These are phyloP conservation scores for Ceyx erithaca DNA, from an alignment of 2,797 vertebrate genomes.

Conservation along the genomic window DNA sequence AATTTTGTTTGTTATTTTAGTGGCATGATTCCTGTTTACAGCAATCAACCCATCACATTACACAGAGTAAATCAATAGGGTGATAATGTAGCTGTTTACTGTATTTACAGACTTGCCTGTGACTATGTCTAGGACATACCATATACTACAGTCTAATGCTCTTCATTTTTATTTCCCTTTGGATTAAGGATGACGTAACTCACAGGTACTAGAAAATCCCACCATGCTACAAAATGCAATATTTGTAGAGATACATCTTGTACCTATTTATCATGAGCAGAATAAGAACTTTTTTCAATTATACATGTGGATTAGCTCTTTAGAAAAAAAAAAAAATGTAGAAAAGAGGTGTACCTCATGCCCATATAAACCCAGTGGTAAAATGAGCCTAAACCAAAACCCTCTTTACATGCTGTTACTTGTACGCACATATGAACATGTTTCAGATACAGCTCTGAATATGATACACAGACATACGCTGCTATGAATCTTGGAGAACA, in stretches of 20 bases:
- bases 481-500: slow-evolving; percentile 19
- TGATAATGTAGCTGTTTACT: slow-evolving; percentile 65
- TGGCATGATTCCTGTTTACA: slow-evolving; percentile 59
- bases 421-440: slow-evolving; percentile 36
- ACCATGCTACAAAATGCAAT: neutral
- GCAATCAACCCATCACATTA: slow-evolving; percentile 45
- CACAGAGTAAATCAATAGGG: slow-evolving; percentile 54
- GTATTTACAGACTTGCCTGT: slow-evolving; percentile 28
- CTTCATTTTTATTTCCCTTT: slow-evolving; percentile 50
- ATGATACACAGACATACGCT: slow-evolving; percentile 40
- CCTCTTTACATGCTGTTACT: slow-evolving; percentile 1
- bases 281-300: slow-evolving; percentile 67
- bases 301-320: slow-evolving; percentile 60
- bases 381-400: slow-evolving; percentile 58
- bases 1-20: slow-evolving; percentile 70
- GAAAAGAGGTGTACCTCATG: slow-evolving; percentile 62
- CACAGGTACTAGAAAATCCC: slow-evolving; percentile 45
- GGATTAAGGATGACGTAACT: slow-evolving; percentile 24
- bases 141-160: neutral
- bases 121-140: neutral
- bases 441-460: slow-evolving; percentile 37
- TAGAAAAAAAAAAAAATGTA: slow-evolving; percentile 38
- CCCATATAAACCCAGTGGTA: slow-evolving; percentile 65
- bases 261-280: slow-evolving; percentile 54
- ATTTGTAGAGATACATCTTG: slow-evolving; percentile 59